Evolutionary conservation across 2,113 vertebrate species (phyloP).

Genomic region (Macrotis lagotis): DNA sequence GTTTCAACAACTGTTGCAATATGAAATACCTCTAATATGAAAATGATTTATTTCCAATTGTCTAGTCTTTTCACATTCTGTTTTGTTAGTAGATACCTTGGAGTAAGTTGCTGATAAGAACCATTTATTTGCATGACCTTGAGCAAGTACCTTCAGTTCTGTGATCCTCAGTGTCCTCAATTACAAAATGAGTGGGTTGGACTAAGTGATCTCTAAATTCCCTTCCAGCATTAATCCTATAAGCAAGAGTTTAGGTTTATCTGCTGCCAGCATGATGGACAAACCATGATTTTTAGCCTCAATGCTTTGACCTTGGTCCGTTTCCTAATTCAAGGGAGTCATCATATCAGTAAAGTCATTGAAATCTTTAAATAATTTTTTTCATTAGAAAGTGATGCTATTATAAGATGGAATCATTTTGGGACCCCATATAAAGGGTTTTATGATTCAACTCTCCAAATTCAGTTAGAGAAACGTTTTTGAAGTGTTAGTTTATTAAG

Average conservation of each 20-base stretch:
- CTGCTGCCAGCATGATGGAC: not conserved
- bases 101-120: not conserved
- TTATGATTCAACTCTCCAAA: not conserved
- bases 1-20: not conserved
- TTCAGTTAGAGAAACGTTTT: not conserved
- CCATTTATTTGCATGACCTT: not conserved
- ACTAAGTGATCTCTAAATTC: not conserved
- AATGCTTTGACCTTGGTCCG: not conserved
- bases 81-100: not conserved
- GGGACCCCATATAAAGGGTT: not conserved
- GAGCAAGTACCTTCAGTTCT: not conserved
- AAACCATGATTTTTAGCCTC: not conserved
- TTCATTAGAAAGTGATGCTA: not conserved
- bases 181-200: not conserved
- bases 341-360: not conserved
- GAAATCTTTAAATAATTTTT: not conserved
- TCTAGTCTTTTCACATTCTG: not conserved
- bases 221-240: not conserved
- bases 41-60: not conserved
- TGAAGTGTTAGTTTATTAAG: not conserved
- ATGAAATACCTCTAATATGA: not conserved
- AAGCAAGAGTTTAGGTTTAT: not conserved
- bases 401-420: not conserved
- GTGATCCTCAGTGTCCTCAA: not conserved
- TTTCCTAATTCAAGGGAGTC: not conserved